Evolutionary conservation across 2,888 invertebrate genomes (phyloP).

Genomic region (Eledona agricola): DNA sequence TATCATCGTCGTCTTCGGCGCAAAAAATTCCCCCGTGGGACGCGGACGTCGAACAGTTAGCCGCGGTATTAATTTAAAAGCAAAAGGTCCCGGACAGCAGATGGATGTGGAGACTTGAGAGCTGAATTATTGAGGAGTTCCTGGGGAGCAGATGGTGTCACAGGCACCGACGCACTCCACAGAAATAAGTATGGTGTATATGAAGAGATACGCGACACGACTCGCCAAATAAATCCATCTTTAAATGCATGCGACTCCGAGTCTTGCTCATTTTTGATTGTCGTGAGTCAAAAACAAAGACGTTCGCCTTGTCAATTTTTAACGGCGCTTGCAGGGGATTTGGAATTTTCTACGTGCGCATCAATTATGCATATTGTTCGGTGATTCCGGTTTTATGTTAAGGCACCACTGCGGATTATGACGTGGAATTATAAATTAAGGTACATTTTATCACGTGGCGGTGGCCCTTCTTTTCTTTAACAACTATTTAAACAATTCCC

Average conservation of each 20-base stretch:
- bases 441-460: constrained; percentile 30
- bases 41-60: constrained; percentile 15
- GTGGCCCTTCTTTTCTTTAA: constrained; percentile 12
- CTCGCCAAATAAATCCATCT: constrained; percentile 47
- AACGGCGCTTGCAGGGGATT: constrained; percentile 29
- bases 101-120: constrained; percentile 33
- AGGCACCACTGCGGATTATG: constrained; percentile 33
- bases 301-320: constrained; percentile 28
- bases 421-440: constrained; percentile 31
- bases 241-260: constrained; percentile 31
- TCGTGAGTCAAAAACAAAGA: constrained; percentile 24
- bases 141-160: constrained; percentile 37
- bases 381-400: constrained; percentile 34
- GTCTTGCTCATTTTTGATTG: constrained; percentile 32
- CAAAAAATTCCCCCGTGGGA: constrained; percentile 15
- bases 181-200: constrained; percentile 52
- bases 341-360: constrained; percentile 33
- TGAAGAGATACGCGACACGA: constrained; percentile 50
- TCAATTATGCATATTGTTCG: constrained; percentile 30
- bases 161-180: constrained; percentile 44
- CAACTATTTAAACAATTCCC: constrained; percentile 13
- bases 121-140: constrained; percentile 37
- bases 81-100: constrained; percentile 30
- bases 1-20: too few relatives aligned
- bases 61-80: constrained; percentile 22